Base-by-base conservation (phyloP, 2,113 vertebrate species). In the Leucopternis melanops region DNA sequence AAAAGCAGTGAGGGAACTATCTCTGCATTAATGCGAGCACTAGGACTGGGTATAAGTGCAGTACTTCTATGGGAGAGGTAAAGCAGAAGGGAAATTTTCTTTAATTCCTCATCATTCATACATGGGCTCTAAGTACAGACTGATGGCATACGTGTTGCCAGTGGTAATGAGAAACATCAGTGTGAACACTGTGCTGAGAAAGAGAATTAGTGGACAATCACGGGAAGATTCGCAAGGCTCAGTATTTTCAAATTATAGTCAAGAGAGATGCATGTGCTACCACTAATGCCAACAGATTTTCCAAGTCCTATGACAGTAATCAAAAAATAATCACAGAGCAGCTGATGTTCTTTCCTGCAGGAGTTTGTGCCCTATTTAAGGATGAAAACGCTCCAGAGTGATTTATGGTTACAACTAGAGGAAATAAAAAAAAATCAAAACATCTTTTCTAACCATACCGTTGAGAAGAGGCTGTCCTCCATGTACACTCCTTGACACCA, bases 401-500 rank as follows among this genome's bases (percentile, higher is more conserved):
- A 90, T 79, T 87, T 94, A 69, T 9, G 27, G 82, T 81, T 79
- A 90, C 42, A 62, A 92, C 21, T 38, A 86, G 1, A 65, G 42
- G 61, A 81, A 79, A 80, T 7, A 11, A 8, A 38, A 61, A 36
- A 65, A 31, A 42, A 58, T 19, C 21, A 69, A 32, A 81, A 44
- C 20, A 61, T 34, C 21, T 72, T 88, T 96, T 95, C 26, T 63
- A 91, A 95, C 84, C 96, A 92, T 98, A 99, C 99, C 99, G 12
- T 98, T 99, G 94, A 99, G 98, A 95, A 99, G 98, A 91, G 98
- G 98, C 94, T 99, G 99, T 97, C 99, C 99, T 98, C 98, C 98
- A 40, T 97, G 98, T 58, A 98, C 83, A 70, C 97, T 98, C 96
- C 98, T 98, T 29, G 99, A 98, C 96, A 99, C 97, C 85, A 98